Conservation (phyloP, 2,113 vertebrate species). For the Cebus imitator region DNA sequence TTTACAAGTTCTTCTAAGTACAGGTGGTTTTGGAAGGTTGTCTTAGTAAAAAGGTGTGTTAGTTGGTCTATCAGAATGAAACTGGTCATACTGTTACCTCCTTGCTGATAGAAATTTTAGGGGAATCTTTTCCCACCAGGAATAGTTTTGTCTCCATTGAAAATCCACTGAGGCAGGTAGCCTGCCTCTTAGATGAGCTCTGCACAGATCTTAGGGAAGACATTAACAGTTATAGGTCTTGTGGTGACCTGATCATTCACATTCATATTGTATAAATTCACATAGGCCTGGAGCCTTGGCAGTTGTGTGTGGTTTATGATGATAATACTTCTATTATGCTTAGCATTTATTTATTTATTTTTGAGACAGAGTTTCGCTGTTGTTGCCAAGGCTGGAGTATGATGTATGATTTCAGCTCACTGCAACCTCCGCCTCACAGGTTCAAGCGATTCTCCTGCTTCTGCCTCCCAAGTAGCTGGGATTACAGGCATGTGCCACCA, state of each 20-base stretch:
- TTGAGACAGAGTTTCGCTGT: no score
- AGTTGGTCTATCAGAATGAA: neutral
- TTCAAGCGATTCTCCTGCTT: no score
- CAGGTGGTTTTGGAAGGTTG: conserved; percentile 2
- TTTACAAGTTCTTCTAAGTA: neutral
- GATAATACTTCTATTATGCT: neutral
- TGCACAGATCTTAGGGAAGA: neutral
- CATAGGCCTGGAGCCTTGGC: neutral
- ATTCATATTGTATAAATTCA: neutral
- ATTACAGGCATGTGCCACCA: no score
- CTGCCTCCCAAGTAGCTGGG: no score
- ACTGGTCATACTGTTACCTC: neutral
- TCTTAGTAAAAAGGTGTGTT: neutral
- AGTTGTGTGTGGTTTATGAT: neutral
- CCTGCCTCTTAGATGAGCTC: neutral
- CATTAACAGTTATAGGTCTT: neutral
- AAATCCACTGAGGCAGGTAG: neutral
- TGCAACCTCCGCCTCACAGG: no score
- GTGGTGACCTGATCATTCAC: neutral
- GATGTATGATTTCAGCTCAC: no score
- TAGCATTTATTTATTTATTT: neutral
- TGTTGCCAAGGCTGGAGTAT: no score
- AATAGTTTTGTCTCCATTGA: neutral
- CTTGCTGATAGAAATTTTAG: neutral
- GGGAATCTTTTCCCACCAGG: neutral